These are phyloP conservation scores for Tamias sibiricus DNA, from an alignment of 2,113 vertebrate species.

Conservation along the genomic window DNA sequence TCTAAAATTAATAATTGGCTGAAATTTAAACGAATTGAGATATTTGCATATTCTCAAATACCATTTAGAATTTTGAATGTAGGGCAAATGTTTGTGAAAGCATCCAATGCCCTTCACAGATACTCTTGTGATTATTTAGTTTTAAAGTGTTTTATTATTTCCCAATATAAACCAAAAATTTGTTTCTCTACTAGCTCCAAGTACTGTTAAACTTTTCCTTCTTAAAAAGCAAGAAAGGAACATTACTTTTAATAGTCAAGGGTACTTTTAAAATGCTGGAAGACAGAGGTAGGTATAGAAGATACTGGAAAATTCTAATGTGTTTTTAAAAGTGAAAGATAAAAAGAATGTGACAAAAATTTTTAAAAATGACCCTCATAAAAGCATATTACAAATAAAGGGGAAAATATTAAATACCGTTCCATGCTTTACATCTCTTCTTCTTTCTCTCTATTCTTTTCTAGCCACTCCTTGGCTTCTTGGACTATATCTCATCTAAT, in stretches of 20 bases:
- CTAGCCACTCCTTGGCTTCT: background rate
- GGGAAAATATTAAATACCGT: background rate
- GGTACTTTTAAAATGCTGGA: background rate
- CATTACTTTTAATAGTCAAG: background rate
- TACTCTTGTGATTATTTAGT: background rate
- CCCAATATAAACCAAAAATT: background rate
- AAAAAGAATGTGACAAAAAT: background rate
- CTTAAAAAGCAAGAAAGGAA: background rate
- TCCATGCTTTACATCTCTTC: background rate
- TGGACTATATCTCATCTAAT: background rate
- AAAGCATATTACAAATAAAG: background rate
- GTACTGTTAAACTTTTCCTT: background rate
- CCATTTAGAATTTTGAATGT: background rate
- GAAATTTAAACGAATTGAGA: background rate
- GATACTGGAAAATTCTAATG: background rate
- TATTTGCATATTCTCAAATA: background rate
- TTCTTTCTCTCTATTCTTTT: background rate
- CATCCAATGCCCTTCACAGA: background rate
- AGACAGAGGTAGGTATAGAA: background rate
- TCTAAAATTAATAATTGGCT: background rate
- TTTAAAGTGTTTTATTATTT: background rate
- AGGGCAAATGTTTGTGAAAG: background rate
- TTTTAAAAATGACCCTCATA: background rate
- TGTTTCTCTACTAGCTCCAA: background rate
- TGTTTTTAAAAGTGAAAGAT: background rate